Evolutionary conservation across 2,113 vertebrate species (phyloP), one percentile per base, ranked within the genome.

Genomic region (Odontophorus gujanensis): DNA sequence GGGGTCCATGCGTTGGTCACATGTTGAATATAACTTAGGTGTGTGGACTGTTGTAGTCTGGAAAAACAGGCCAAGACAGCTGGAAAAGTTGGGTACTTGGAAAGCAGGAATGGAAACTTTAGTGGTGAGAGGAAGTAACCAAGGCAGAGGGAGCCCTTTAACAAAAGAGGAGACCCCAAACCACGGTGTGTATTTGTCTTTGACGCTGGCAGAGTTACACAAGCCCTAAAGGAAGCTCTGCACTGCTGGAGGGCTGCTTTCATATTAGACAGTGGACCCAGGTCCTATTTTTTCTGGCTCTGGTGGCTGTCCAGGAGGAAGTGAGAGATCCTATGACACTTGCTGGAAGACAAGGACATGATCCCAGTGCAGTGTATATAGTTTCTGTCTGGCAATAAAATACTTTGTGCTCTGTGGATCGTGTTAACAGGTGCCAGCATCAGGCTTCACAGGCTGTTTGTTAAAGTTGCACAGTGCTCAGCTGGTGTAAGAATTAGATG

Each of bases 241-340:
- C 94, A 30, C 94, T 87, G 94, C 93, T 95, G 87, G 87, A 96
- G 85, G 61, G 75, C 94, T 74, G 63, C 89, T 91, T 93, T 95
- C 94, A 91, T 89, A 81, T 94, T 93, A 87, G 87, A 89, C 85
- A 65, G 51, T 96, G 87, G 85, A 94, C 87, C 32, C 68, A 81
- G 51, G 76, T 95, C 94, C 89, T 96, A 74, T 95, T 96, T 95
- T 96, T 95, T 67, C 95, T 96, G 95, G 96, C 96, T 91, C 82
- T 91, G 76, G 13, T 95, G 76, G 12, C 82, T 88, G 85, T 95
- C 91, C 91, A 90, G 79, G 61, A 97, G 91, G 95, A 97, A 96
- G 76, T 83, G 51, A 94, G 68, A 96, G 94, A 95, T 94, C 91
- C 72, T 94, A 75, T 97, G 93, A 96, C 81, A 83, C 17, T 80